Conservation (phyloP, 2,888 invertebrate species). For the Andrena praecox region DNA sequence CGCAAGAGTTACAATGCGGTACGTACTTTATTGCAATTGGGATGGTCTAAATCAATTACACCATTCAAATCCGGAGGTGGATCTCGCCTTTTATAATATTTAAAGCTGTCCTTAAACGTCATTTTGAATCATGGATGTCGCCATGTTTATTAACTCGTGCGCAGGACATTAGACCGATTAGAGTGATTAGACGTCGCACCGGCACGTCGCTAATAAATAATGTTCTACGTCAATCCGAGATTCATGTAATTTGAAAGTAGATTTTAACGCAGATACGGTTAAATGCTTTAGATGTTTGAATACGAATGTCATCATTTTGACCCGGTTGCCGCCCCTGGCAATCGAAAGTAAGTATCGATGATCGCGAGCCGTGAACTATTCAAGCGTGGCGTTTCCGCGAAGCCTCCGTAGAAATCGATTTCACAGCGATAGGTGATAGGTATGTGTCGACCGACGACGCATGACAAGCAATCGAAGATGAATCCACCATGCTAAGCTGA, state of each 20-base stretch:
- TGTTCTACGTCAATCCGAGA: constrained; percentile 1
- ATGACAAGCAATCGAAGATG: constrained; percentile 33
- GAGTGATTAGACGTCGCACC: too few relatives aligned
- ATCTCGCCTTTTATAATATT: constrained; percentile 91
- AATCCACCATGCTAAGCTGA: constrained; percentile 37
- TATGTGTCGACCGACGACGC: not conserved
- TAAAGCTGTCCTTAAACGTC: constrained; percentile 91
- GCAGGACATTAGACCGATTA: constrained; percentile 12
- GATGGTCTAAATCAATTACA: constrained; percentile 87
- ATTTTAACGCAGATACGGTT: constrained; percentile 49
- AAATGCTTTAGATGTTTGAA: constrained; percentile 49
- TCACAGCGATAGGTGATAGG: not conserved
- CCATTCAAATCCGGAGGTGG: constrained; percentile 88
- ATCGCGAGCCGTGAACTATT: constrained; percentile 8
- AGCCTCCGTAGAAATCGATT: not conserved
- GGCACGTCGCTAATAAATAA: not conserved
- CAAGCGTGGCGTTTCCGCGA: not conserved
- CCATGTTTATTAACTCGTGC: constrained; percentile 64
- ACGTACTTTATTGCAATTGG: constrained; percentile 70
- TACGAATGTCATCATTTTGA: constrained; percentile 59
- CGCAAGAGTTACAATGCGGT: not conserved
- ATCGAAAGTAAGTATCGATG: constrained; percentile 43
- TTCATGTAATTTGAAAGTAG: constrained; percentile 59
- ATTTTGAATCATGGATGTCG: constrained; percentile 58
- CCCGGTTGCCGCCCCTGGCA: constrained; percentile 20